A percentile compares a stretch with the other conserved stretches of the same genome.
Conservation (phyloP, 2,888 invertebrate species). For the Sericinus montela region DNA sequence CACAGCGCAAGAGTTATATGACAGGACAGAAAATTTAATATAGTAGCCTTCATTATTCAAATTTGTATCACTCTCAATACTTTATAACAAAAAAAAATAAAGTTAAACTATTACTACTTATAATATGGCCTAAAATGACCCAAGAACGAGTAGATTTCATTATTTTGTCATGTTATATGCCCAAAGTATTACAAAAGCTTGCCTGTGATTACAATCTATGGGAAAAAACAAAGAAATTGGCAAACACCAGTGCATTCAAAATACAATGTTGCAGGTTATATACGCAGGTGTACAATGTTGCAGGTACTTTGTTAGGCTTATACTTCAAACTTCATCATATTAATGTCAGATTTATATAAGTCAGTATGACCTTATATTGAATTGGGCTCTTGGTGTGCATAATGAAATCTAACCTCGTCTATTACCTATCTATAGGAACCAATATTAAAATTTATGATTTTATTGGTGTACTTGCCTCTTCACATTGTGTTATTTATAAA, state of each 20-base stretch:
- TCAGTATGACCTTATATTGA: no score
- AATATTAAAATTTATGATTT: conserved; percentile 19
- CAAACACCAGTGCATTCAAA: no score
- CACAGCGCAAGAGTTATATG: conserved; percentile 48
- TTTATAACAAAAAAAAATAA: not conserved
- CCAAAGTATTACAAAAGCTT: not conserved
- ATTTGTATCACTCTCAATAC: not conserved
- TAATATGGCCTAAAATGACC: conserved; percentile 18
- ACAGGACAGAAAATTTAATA: conserved; percentile 7
- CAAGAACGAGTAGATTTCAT: conserved; percentile 23
- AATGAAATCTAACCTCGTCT: conserved; percentile 27
- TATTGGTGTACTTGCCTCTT: no score
- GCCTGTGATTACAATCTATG: not conserved
- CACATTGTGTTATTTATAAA: no score
- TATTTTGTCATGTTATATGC: conserved; percentile 9
- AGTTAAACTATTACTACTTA: not conserved
- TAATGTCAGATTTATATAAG: no score
- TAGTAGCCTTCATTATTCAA: conserved; percentile 4
- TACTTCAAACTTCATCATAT: no score
- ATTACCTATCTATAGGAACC: conserved; percentile 39
- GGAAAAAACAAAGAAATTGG: not conserved
- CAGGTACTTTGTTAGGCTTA: no score
- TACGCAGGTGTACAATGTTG: no score
- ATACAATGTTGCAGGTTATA: no score
- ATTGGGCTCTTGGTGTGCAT: not conserved